phyloP scores from a whole-genome alignment of 37 sponge, comb jelly and placozoan genomes.

The Cliona cf. orientalis region DNA sequence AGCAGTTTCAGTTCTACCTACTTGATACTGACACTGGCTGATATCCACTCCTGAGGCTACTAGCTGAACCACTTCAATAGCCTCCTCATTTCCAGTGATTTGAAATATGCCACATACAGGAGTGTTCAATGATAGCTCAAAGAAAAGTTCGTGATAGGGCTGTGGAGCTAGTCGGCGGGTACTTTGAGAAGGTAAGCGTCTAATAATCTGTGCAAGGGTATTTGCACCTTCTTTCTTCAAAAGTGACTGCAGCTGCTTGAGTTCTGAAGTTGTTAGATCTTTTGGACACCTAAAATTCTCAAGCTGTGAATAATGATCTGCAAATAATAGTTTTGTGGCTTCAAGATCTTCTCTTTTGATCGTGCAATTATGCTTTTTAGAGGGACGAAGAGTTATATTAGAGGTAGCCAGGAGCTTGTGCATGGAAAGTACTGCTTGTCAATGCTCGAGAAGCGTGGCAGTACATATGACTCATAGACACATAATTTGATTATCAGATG shows the following conservation, averaged over 20 bases:
- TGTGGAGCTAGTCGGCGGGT: not conserved
- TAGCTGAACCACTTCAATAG: not conserved
- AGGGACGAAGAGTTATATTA: no score
- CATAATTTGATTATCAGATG: no score
- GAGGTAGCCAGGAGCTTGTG: no score
- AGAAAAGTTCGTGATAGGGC: not conserved
- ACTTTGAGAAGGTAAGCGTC: not conserved
- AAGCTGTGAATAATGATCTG: no score
- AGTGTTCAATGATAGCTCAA: not conserved
- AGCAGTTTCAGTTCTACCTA: no score
- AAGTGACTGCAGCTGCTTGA: not conserved
- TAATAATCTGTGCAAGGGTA: not conserved
- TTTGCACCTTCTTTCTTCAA: not conserved
- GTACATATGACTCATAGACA: no score
- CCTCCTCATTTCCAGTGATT: not conserved
- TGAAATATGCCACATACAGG: conserved; percentile 1
- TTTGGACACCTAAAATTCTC: no score
- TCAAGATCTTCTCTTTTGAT: no score
- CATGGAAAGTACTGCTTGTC: no score
- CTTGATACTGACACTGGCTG: not conserved
- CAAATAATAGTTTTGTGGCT: no score
- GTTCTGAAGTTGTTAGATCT: not conserved
- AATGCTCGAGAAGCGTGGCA: no score
- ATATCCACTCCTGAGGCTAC: not conserved
- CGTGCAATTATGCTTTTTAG: no score